Evolutionary conservation across 2,888 invertebrate species (phyloP), one percentile per base, ranked within the genome.

Genomic region (Subacronicta megacephala): DNA sequence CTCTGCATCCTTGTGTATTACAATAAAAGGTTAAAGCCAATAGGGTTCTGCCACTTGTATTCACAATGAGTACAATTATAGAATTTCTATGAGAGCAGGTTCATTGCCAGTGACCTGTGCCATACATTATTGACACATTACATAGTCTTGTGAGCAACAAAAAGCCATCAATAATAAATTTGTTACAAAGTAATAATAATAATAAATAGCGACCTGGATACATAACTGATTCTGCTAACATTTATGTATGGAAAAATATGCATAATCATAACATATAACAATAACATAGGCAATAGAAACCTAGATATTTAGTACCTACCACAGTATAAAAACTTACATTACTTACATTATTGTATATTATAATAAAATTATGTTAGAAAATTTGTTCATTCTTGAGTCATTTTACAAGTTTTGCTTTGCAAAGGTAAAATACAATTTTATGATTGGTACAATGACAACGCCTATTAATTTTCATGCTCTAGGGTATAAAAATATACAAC

Each of bases 21-120:
- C 31, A 42, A 41, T 7, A 45, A 26, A 23, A 42, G 10, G 36
- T 53, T 29, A 40, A 36, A 36, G 26, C 36, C 23, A 54, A 36
- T 41, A 55, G 23, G 9, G 7, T 18, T 36, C 18, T 62, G 29
- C 35, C 37, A 41, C 37, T 35, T 54, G 51, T 55, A 45, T 69
- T 49, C 61, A 62, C 55, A 40, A 56, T 20, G 52, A 60, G 26
- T 53, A 59, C 51, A 55, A 51, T 56, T 58, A n/a, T 53, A 55
- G 58, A 44, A 65, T 66, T 59, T 59, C 35, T 56, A 52, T 61
- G 51, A 15, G 18, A 7, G 17, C 33, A 38, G 31, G 54, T 52
- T 66, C 72, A 66, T 59, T 62, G 72, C 49, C 63, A 60, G 42
- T 18, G 51, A 56, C 53, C 56, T 49, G 26, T 45, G 23, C 38